phyloP scores from a whole-genome alignment of 2,113 vertebrate genomes.

The Neotragus pygmaeus region DNA sequence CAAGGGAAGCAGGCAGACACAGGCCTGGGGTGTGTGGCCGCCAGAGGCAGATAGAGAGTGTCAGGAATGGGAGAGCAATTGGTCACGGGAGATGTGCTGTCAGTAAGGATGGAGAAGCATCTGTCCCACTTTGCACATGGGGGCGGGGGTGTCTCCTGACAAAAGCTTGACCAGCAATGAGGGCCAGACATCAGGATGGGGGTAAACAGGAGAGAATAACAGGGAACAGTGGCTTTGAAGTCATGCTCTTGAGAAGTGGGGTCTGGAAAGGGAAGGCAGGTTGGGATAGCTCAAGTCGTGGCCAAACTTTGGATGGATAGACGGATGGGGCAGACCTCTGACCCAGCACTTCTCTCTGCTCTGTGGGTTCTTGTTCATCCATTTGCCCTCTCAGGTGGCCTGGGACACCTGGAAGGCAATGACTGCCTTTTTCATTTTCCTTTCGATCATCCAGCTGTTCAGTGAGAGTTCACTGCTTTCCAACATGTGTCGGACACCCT shows the following conservation, averaged over 20 bases:
- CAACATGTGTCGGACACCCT: neutral
- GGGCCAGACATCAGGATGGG: too few relatives aligned
- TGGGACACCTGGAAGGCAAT: too few relatives aligned
- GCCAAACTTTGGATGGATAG: neutral
- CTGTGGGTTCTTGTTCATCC: accelerated
- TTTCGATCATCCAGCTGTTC: neutral
- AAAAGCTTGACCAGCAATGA: neutral
- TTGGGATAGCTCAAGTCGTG: accelerated
- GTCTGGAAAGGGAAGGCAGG: neutral
- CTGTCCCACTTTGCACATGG: accelerated
- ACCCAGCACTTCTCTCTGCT: neutral
- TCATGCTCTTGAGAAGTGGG: neutral
- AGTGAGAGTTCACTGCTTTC: neutral
- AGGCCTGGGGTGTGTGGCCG: accelerated
- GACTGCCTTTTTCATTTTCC: neutral
- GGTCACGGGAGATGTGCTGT: accelerated
- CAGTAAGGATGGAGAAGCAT: accelerated
- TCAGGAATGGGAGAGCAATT: accelerated
- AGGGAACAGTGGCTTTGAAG: accelerated
- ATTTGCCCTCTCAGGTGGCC: neutral
- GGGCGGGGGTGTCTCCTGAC: accelerated
- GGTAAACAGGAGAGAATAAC: too few relatives aligned
- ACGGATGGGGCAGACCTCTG: neutral
- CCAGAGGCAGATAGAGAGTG: neutral
- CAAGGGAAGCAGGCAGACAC: accelerated